A percentile compares a stretch with the other conserved stretches of the same genome.
These are phyloP conservation scores for Acrobasis repandana DNA, from an alignment of 2,888 invertebrate genomes.

Conservation along the genomic window DNA sequence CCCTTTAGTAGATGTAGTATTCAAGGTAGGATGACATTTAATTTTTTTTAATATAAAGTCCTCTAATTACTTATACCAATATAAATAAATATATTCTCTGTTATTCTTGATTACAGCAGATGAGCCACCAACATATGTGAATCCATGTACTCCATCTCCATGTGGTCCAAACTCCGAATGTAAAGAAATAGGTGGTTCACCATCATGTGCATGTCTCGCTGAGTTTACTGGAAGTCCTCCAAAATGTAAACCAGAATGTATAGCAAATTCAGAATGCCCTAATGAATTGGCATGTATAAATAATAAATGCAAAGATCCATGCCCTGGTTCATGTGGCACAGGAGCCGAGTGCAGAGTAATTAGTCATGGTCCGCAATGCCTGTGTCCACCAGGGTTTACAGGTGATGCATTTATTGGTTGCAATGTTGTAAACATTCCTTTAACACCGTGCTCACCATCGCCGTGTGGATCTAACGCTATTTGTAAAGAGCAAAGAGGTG, in stretches of 20 bases:
- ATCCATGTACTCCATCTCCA: slow-evolving; percentile 88
- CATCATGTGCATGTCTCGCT: slow-evolving; percentile 89
- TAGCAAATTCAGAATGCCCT: slow-evolving; percentile 88
- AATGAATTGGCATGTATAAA: slow-evolving; percentile 87
- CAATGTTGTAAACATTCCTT: slow-evolving; percentile 67
- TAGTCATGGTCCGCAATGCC: slow-evolving; percentile 89
- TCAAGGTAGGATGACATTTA: slow-evolving; percentile 70
- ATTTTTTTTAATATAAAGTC: neutral
- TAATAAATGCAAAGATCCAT: slow-evolving; percentile 89
- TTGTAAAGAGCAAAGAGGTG: slow-evolving; percentile 86
- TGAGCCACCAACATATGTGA: slow-evolving; percentile 54
- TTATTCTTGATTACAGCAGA: slow-evolving; percentile 51
- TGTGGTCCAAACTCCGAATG: slow-evolving; percentile 89
- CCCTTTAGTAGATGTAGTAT: slow-evolving; percentile 86
- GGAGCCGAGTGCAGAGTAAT: slow-evolving; percentile 88
- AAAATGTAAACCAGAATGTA: slow-evolving; percentile 88
- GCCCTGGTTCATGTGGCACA: slow-evolving; percentile 87
- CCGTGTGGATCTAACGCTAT: slow-evolving; percentile 89
- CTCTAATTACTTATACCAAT: too few relatives aligned
- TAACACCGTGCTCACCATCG: slow-evolving; percentile 86
- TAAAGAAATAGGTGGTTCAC: slow-evolving; percentile 82
- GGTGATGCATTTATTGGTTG: slow-evolving; percentile 86
- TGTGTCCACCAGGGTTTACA: slow-evolving; percentile 84
- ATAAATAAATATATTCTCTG: too few relatives aligned
- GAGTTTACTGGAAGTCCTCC: slow-evolving; percentile 87